Conservation (phyloP, 64 coral and sea anemone species). For the Trachythela sp. region DNA sequence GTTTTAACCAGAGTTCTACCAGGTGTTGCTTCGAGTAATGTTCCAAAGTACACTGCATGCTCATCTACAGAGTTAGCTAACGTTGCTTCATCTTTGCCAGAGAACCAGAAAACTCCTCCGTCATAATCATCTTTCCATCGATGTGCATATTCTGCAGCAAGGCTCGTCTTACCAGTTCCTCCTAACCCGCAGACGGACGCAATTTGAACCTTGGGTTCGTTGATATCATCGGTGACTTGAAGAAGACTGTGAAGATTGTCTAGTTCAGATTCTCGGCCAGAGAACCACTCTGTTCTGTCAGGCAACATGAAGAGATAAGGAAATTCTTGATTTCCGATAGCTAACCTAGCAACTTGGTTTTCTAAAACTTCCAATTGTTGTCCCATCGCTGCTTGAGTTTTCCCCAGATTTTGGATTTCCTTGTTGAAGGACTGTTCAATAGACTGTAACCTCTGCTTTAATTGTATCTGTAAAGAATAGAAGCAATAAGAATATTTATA, state of each 20-base stretch:
- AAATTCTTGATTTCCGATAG: not conserved
- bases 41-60: conserved; percentile 25
- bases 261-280: conserved; percentile 41
- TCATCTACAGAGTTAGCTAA: conserved; percentile 45
- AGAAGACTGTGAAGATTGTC: not conserved
- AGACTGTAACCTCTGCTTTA: not conserved
- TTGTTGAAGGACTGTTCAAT: not conserved
- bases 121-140: not conserved
- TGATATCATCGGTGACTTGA: not conserved
- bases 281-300: conserved; percentile 38
- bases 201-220: not conserved
- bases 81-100: conserved; percentile 25
- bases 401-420: not conserved
- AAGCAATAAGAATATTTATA: no score
- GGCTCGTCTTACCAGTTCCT: conserved; percentile 48
- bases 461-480: not conserved
- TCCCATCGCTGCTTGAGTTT: not conserved
- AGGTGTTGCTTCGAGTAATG: not conserved
- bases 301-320: conserved; percentile 35
- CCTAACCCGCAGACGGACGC: conserved; percentile 51
- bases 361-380: not conserved
- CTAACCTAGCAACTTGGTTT: not conserved
- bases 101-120: conserved; percentile 52
- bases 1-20: conserved; percentile 20
- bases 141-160: conserved; percentile 40